A percentile compares a stretch with the other conserved stretches of the same genome.
Conservation (phyloP, 2,888 invertebrate genomes). For the Melinaea menophilus region DNA sequence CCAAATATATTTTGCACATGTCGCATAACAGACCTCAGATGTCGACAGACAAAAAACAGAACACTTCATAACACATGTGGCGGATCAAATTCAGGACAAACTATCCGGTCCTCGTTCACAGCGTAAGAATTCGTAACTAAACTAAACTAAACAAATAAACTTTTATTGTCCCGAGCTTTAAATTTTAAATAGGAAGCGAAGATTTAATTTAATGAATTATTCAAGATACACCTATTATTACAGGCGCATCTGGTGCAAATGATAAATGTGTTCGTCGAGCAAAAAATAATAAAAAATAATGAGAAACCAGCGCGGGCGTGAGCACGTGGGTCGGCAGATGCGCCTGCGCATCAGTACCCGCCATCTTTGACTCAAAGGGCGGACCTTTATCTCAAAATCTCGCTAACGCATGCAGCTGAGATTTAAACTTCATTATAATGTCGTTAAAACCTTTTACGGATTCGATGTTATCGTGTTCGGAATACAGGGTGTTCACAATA, state of each 20-base stretch:
- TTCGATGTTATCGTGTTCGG: slow-evolving; percentile 42
- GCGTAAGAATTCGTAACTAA: slow-evolving; percentile 3
- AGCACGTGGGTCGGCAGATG: slow-evolving; percentile 77
- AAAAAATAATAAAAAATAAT: slow-evolving; percentile 59
- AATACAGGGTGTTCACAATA: not conserved
- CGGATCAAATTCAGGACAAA: slow-evolving; percentile 52
- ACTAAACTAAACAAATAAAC: slow-evolving; percentile 2
- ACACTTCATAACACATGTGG: slow-evolving; percentile 56
- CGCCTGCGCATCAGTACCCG: slow-evolving; percentile 58
- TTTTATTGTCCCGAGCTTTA: slow-evolving; percentile 34
- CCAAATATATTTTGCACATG: slow-evolving; percentile 65
- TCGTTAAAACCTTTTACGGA: slow-evolving; percentile 46
- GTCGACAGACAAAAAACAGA: slow-evolving; percentile 70
- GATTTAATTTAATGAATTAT: slow-evolving; percentile 67
- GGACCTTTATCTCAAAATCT: slow-evolving; percentile 62
- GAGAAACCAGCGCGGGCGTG: slow-evolving; percentile 64
- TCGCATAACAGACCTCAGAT: slow-evolving; percentile 58
- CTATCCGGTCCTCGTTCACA: slow-evolving; percentile 11
- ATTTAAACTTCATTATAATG: slow-evolving; percentile 62
- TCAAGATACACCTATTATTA: slow-evolving; percentile 62
- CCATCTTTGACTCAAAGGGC: slow-evolving; percentile 43
- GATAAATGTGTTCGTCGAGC: slow-evolving; percentile 62
- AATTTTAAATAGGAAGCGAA: slow-evolving; percentile 49
- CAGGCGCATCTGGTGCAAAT: slow-evolving; percentile 67
- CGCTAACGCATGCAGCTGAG: slow-evolving; percentile 55